Conservation (phyloP, 1,140 invertebrate genomes). For the Zaprionus lachaisei region DNA sequence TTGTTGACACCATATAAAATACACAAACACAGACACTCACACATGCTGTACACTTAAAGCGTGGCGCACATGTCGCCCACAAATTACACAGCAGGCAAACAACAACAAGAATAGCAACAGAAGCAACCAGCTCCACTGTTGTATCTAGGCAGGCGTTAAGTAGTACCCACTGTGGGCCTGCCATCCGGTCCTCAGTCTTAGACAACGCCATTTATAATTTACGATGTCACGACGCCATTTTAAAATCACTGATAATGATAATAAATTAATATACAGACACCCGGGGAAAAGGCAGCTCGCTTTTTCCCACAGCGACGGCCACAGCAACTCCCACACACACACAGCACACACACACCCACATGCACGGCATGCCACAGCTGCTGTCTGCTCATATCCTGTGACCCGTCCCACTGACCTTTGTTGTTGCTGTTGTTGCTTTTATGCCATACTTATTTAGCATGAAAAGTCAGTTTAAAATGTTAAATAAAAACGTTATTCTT, state of each 20-base stretch:
- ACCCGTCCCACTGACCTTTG: not conserved
- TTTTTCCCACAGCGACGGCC: slow-evolving; percentile 19
- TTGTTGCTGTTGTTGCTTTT: slow-evolving; percentile 41
- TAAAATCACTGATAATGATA: slow-evolving; percentile 83
- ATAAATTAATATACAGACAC: slow-evolving; percentile 80
- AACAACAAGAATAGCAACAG: slow-evolving; percentile 38
- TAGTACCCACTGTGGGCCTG: slow-evolving; percentile 56
- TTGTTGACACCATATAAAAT: slow-evolving; percentile 22
- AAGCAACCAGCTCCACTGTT: slow-evolving; percentile 8
- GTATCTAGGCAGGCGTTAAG: slow-evolving; percentile 60
- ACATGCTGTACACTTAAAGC: slow-evolving; percentile 23
- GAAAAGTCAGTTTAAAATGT: slow-evolving; percentile 79
- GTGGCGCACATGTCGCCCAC: slow-evolving; percentile 25
- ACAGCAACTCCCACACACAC: slow-evolving; percentile 12
- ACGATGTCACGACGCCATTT: slow-evolving; percentile 80
- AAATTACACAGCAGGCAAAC: slow-evolving; percentile 31
- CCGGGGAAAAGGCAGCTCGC: slow-evolving; percentile 32
- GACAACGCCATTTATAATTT: slow-evolving; percentile 76
- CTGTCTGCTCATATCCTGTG: slow-evolving; percentile 1
- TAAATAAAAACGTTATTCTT: slow-evolving; percentile 39
- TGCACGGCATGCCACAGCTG: slow-evolving; percentile 26
- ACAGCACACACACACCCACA: not conserved
- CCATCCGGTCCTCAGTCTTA: slow-evolving; percentile 25
- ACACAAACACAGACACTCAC: not conserved
- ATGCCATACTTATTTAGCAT: slow-evolving; percentile 78